A percentile compares a stretch with the other conserved stretches of the same genome.
Conservation (phyloP, 1,140 invertebrate species). For the Doryteuthis pealeii region DNA sequence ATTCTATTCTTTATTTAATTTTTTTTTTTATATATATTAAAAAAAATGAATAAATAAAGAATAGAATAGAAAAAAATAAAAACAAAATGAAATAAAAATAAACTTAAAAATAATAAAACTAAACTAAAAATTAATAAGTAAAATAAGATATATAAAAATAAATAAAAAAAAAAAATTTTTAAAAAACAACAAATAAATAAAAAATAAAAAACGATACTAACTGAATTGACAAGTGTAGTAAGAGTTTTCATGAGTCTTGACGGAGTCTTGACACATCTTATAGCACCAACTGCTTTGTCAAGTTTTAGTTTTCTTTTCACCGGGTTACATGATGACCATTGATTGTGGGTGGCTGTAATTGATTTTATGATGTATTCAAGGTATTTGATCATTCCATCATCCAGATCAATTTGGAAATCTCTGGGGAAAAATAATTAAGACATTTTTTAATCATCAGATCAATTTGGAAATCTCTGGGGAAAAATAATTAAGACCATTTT, state of each 20-base stretch:
- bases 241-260: constrained; percentile 30
- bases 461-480: constrained; percentile 39
- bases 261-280: constrained; percentile 27
- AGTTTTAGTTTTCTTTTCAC: constrained; percentile 11
- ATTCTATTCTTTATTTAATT: too few species aligned
- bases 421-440: too few species aligned
- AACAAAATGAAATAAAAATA: too few species aligned
- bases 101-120: too few species aligned
- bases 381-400: constrained; percentile 42
- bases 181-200: too few species aligned
- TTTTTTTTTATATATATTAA: too few species aligned
- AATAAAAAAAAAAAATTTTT: background rate
- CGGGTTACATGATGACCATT: constrained; percentile 5
- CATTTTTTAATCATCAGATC: constrained; percentile 43
- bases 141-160: too few species aligned
- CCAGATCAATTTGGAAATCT: constrained; percentile 37
- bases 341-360: background rate
- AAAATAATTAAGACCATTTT: too few species aligned
- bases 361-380: constrained; percentile 37
- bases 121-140: too few species aligned
- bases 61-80: too few species aligned
- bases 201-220: too few species aligned
- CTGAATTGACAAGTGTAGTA: constrained; percentile 34
- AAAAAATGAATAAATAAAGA: too few species aligned
- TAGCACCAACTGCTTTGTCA: constrained; percentile 26